A percentile compares a stretch with the other conserved stretches of the same genome.
Evolutionary conservation across 92 coral and sea anemone genomes (phyloP).

Genomic region (Siderastrea siderea): DNA sequence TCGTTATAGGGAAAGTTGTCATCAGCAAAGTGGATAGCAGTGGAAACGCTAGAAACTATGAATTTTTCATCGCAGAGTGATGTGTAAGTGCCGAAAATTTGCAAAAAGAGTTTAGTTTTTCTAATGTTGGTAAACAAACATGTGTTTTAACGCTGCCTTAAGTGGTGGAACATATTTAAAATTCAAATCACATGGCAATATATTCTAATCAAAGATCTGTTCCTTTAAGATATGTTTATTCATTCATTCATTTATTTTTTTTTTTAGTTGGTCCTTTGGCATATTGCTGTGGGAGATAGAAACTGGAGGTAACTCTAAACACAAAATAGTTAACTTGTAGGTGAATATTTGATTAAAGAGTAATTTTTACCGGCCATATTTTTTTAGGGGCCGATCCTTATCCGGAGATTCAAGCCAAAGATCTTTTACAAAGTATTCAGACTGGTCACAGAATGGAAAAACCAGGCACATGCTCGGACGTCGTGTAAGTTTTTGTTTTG

Average conservation of each 20-base stretch:
- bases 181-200: too few relatives aligned
- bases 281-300: conserved; percentile 85
- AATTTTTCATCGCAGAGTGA: conserved; percentile 75
- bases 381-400: conserved; percentile 73
- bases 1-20: conserved; percentile 53
- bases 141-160: too few relatives aligned
- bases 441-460: conserved; percentile 72
- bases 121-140: not conserved
- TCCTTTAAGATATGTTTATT: too few relatives aligned
- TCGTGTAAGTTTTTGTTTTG: conserved; percentile 51
- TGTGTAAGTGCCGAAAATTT: conserved; percentile 59
- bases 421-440: conserved; percentile 63
- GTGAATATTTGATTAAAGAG: not conserved
- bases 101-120: not conserved
- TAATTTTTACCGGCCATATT: not conserved
- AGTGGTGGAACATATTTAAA: too few relatives aligned
- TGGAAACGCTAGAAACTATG: conserved; percentile 71
- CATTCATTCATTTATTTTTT: not conserved
- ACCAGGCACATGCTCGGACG: conserved; percentile 65
- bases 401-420: conserved; percentile 53
- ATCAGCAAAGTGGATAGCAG: conserved; percentile 82
- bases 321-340: not conserved
- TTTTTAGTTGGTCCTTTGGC: conserved; percentile 86
- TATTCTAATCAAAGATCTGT: too few relatives aligned
- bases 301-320: conserved; percentile 74